phyloP scores from a whole-genome alignment of 2,113 vertebrate genomes.

The Mobula birostris region DNA sequence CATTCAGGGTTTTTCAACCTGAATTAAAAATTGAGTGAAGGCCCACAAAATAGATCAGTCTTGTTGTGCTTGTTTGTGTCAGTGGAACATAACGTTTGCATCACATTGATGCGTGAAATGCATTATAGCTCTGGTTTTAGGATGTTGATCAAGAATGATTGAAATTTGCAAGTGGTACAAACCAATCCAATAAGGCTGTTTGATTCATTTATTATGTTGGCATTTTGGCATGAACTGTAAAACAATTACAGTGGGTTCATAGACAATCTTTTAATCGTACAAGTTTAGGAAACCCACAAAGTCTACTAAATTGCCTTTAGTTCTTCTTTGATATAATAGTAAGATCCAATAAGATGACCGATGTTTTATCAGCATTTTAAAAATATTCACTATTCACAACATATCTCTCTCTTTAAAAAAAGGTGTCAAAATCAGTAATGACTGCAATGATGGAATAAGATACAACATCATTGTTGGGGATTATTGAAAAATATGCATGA shows the following conservation, averaged over 20 bases:
- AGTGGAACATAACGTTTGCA: not conserved
- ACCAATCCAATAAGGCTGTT: not conserved
- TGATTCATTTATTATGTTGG: not conserved
- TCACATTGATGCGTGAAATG: not conserved
- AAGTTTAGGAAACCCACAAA: not conserved
- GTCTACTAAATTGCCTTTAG: not conserved
- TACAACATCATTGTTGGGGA: not conserved
- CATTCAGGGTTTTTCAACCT: not conserved
- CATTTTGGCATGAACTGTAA: not conserved
- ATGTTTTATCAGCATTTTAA: not conserved
- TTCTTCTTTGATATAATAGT: not conserved
- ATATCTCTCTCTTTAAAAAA: not conserved
- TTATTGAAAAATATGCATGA: constrained; percentile 8
- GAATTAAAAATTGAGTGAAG: not conserved
- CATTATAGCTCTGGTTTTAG: not conserved
- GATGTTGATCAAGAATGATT: not conserved
- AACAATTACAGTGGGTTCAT: not conserved
- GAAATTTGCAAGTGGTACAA: not conserved
- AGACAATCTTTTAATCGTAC: not conserved
- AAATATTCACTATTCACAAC: not conserved
- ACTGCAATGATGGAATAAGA: not conserved
- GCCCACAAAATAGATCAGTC: not conserved
- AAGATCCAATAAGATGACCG: not conserved
- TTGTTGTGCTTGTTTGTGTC: not conserved
- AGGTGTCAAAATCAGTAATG: not conserved